Percentiles rank a stretch among this genome's conserved stretches.
Conservation (phyloP, 2,797 vertebrate species). For the Periparus ater region DNA sequence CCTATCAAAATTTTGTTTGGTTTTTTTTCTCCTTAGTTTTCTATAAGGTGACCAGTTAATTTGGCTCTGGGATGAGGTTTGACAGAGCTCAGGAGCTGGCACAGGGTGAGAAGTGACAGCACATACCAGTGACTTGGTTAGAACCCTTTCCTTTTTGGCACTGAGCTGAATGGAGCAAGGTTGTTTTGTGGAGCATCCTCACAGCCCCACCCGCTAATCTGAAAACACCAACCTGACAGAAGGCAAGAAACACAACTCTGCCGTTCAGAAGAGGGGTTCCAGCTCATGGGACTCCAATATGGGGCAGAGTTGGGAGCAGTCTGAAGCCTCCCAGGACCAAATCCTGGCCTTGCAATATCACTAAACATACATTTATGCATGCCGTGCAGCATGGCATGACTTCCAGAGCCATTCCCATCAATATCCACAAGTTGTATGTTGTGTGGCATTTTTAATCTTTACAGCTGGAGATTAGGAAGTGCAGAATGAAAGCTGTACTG, state of each 20-base stretch:
- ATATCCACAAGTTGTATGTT: neutral
- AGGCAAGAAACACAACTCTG: neutral
- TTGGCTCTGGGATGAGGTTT: neutral
- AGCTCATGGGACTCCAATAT: neutral
- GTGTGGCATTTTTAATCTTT: neutral
- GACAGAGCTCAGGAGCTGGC: neutral
- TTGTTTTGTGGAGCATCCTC: neutral
- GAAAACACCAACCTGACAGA: neutral
- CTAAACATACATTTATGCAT: neutral
- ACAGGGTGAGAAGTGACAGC: rapidly evolving
- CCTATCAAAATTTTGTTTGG: neutral
- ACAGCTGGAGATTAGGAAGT: slow-evolving; percentile 9
- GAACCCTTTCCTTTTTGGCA: neutral
- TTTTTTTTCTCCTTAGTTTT: neutral
- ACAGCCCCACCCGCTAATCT: rapidly evolving
- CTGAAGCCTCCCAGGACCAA: neutral
- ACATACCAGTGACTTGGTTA: neutral
- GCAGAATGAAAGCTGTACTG: neutral
- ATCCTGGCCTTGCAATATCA: neutral
- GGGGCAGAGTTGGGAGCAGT: neutral
- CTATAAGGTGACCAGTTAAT: neutral
- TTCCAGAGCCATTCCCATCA: neutral
- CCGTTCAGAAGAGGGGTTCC: neutral
- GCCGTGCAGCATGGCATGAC: neutral
- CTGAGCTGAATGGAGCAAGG: neutral